Base-by-base conservation (phyloP, 1,140 invertebrate species). In the Mizuhopecten yessoensis region DNA sequence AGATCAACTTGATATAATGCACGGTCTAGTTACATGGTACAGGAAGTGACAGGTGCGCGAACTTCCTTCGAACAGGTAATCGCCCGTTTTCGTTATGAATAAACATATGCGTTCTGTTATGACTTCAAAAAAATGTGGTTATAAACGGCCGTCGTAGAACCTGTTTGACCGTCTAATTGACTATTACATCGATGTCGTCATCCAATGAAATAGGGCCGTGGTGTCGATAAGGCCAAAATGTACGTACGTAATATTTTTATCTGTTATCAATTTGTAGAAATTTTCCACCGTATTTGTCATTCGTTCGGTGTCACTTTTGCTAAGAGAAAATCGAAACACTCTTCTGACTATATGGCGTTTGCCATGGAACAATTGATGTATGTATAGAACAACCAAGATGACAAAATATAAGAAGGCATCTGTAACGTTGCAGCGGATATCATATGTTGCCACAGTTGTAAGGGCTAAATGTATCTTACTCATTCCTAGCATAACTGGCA, bases 201-300 rank as follows among this genome's bases (percentile, higher is more conserved):
- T 94, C 93, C 93, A 93, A 94, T 9, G 93, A 93, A 34, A 94
- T 91, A 5, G 87, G 39, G 17, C 93, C 93, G 86, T 94, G 93
- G 34, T 94, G 93, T 0, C 93, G 86, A 20, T 87, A 91, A 33
- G 90, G 90, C 0, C 93, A 93, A 29, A 94, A 33, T 29, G 57
- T 75, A 75, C 29, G n/a, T 75, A 75, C 9, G 57, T 75, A 3
- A 75, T 75, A 75, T 75, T 75, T 29, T 75, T 75, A 5, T 29
- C n/a, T 0, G 57, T 75, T n/a, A 75, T 75, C 11, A 75, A 75
- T 75, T 75, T 75, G n/a, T 75, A 23, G 57, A 75, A 75, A 9
- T 3, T n/a, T 29, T 75, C 57, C n/a, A n/a, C n/a, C n/a, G n/a
- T n/a, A n/a, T n/a, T n/a, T n/a, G n/a, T n/a, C n/a, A n/a, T n/a